A percentile compares a stretch with the other conserved stretches of the same genome.
Evolutionary conservation across 2,113 vertebrate genomes (phyloP).

Genomic region (Craseonycteris thonglongyai): DNA sequence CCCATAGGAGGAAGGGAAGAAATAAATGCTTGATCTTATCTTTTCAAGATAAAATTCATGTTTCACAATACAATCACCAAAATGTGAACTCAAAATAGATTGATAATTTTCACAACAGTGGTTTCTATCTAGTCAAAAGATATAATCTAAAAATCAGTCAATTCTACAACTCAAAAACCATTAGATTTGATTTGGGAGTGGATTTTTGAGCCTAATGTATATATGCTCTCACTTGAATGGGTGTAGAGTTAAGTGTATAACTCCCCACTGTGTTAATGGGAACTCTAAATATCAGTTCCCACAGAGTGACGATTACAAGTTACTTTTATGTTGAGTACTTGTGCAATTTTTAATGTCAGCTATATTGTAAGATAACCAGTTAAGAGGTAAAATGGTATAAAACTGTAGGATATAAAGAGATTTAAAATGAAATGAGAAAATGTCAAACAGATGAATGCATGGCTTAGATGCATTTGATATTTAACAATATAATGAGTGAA

Average conservation of each 20-base stretch:
- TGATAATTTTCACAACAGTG: neutral
- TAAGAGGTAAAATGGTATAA: conserved; percentile 14
- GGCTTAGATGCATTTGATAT: conserved; percentile 4
- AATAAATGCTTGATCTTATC: neutral
- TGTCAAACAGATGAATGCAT: neutral
- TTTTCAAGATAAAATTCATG: conserved; percentile 8
- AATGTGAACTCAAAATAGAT: conserved; percentile 8
- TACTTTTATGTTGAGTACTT: conserved; percentile 54
- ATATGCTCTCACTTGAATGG: neutral
- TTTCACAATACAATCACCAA: neutral
- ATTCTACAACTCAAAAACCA: conserved; percentile 5
- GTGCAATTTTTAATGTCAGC: conserved; percentile 25
- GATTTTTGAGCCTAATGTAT: neutral
- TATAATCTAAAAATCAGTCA: neutral
- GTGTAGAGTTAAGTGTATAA: conserved; percentile 1
- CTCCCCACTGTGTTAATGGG: conserved; percentile 62
- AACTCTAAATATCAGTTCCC: conserved; percentile 40
- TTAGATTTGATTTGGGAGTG: conserved; percentile 16
- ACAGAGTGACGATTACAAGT: conserved; percentile 47
- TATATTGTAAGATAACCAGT: conserved; percentile 29
- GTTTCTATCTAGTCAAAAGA: conserved; percentile 3
- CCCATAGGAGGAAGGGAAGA: neutral
- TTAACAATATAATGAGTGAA: neutral
- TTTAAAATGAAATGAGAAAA: conserved; percentile 26
- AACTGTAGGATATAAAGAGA: conserved; percentile 13